Conservation (phyloP, 2,797 vertebrate genomes). For the Lagocephalus sceleratus region DNA sequence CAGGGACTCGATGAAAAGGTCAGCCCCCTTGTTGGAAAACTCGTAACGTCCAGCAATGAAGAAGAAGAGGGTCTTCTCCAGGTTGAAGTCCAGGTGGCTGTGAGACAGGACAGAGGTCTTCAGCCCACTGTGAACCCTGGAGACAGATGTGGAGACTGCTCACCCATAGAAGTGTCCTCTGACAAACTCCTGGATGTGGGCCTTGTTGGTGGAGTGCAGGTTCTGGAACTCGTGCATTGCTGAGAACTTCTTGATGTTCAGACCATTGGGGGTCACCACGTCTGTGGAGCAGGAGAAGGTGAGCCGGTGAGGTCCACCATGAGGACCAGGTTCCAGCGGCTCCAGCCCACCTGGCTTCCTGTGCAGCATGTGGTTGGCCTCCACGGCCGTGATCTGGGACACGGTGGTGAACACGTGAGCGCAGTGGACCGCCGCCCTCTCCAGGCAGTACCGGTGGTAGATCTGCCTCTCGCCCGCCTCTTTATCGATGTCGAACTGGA, state of each 20-base stretch:
- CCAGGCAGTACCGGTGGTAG: conserved; percentile 95
- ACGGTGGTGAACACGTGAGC: conserved; percentile 94
- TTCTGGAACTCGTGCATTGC: conserved; percentile 98
- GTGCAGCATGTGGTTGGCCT: conserved; percentile 92
- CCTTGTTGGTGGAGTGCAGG: conserved; percentile 89
- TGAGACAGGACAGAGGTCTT: conserved; percentile 13
- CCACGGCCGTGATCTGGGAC: conserved; percentile 93
- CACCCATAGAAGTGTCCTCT: conserved; percentile 98
- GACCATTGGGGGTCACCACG: conserved; percentile 92
- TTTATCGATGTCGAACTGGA: conserved; percentile 89
- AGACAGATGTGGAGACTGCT: conserved; percentile 26
- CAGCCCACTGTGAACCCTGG: background rate
- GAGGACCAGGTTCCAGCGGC: no score
- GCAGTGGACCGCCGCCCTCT: conserved; percentile 89
- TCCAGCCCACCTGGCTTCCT: conserved; percentile 87
- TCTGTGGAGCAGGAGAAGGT: conserved; percentile 66
- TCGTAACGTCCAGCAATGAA: conserved; percentile 97
- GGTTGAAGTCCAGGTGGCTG: conserved; percentile 92
- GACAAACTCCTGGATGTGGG: conserved; percentile 92
- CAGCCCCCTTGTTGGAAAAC: conserved; percentile 96
- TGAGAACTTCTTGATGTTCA: conserved; percentile 97
- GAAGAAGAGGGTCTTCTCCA: conserved; percentile 93
- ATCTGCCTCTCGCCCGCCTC: conserved; percentile 95
- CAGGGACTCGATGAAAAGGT: conserved; percentile 92
- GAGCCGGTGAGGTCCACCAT: no score